A percentile compares a stretch with the other conserved stretches of the same genome.
Conservation (phyloP, 2,888 invertebrate genomes). For the Scaeva pyrastri region DNA sequence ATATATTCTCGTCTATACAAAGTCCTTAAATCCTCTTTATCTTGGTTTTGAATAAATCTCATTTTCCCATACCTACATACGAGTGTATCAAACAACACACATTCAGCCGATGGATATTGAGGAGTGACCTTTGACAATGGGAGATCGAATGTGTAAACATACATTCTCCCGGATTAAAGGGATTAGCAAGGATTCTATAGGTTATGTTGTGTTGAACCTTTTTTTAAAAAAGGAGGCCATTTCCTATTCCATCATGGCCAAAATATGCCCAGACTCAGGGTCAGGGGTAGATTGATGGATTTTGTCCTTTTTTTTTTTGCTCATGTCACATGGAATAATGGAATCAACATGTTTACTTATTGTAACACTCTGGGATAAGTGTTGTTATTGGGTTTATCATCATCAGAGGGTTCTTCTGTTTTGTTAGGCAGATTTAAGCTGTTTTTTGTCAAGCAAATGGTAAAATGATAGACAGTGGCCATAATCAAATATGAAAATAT, state of each 20-base stretch:
- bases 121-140: conserved; percentile 71
- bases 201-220: conserved; percentile 1
- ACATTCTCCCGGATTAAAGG: conserved; percentile 69
- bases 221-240: conserved; percentile 21
- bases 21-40: conserved; percentile 65
- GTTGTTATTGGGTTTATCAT: conserved; percentile 65
- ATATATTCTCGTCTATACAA: not conserved
- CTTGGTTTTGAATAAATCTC: conserved; percentile 69
- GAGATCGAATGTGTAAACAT: conserved; percentile 67
- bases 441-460: conserved; percentile 46
- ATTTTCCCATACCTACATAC: conserved; percentile 71
- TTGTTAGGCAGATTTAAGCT: conserved; percentile 15
- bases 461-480: conserved; percentile 46
- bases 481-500: conserved; percentile 70
- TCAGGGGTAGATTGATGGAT: conserved; percentile 47
- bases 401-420: conserved; percentile 26
- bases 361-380: conserved; percentile 49
- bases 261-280: not conserved
- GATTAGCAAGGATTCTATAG: conserved; percentile 57
- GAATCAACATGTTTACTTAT: conserved; percentile 68
- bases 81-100: conserved; percentile 18
- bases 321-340: conserved; percentile 67
- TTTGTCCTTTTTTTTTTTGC: conserved; percentile 54
- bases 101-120: not conserved
- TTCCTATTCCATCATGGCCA: not conserved